Base-by-base conservation (phyloP, 2,888 invertebrate genomes). In the Zygothrica quintamaculata region DNA sequence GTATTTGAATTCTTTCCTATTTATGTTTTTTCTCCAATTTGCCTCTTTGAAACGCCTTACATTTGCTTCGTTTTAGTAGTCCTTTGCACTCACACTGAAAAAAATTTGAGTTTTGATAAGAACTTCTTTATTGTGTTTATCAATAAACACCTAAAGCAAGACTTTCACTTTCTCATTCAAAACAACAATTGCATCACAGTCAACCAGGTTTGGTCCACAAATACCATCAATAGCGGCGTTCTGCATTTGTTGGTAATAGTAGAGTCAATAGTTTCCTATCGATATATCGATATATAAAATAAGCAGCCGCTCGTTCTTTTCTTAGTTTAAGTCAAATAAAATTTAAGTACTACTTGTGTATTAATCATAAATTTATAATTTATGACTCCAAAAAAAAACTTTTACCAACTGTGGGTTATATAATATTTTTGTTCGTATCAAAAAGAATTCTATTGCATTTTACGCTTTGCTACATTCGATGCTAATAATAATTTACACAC, bases 181-280 rank as follows among this genome's bases (percentile, higher is more conserved):
- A 65, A 72, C 76, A 72, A 84, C 56, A 76, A 87, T 80, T 87
- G 87, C 80, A 80, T 87, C 87, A 80, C 82, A 84, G 42, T 25
- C 56, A 37, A 47, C 60, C 36, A 26, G 57, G 33, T 26, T 47
- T 43, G 46, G 53, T 52, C 48, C 18, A 59, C 37, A 55, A 48
- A 44, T 46, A 36, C 34, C 22, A 46, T 36, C 29, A 65, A 65
- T 34, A 56, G 56, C 66, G 65, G 65, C 37, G 48, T 44, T 52
- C 43, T 65, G 64, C 43, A 43, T 13, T 43, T 43, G 33, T 44
- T 39, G 18, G 7, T 29, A n/a, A 1, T 8, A 29, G 29, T 2
- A 5, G 29, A n/a, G 1, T 29, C 29, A 31, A 61, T 51, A 26
- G 16, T 18, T 29, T 8, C 5, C 0, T 26, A 43, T 61, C 61